phyloP scores from a whole-genome alignment of 23 tunicate species.

The Trididemnum clinides region DNA sequence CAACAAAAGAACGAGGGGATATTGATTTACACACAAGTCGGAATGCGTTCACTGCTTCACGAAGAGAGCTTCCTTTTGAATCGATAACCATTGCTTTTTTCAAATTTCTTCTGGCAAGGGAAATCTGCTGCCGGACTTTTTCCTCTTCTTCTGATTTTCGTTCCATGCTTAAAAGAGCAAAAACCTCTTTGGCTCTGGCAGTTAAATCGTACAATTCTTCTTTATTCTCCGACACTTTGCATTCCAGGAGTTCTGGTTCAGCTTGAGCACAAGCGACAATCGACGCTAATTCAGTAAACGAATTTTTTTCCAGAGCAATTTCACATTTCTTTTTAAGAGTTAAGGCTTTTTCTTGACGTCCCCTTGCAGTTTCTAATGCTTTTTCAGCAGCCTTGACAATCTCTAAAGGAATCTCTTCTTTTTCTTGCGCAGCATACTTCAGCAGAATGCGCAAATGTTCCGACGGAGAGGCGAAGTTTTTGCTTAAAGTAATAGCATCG shows the following conservation, averaged over 20 bases:
- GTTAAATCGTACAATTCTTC: background rate
- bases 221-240: background rate
- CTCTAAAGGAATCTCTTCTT: background rate
- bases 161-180: slow-evolving; percentile 21
- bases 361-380: background rate
- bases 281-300: slow-evolving; percentile 47
- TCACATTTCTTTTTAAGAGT: slow-evolving; percentile 27
- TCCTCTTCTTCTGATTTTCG: slow-evolving; percentile 32
- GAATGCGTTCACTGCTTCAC: slow-evolving; percentile 48
- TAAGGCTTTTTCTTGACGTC: slow-evolving; percentile 14
- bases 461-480: too few species aligned
- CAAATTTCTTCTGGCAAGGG: slow-evolving; percentile 39
- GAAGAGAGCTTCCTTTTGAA: background rate
- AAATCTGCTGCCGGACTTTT: background rate
- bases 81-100: slow-evolving; percentile 39
- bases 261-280: slow-evolving; percentile 50
- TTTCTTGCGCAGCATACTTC: background rate
- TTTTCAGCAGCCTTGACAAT: background rate
- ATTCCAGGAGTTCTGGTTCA: slow-evolving; percentile 30
- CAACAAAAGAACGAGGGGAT: background rate
- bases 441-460: background rate
- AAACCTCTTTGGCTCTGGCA: slow-evolving; percentile 33
- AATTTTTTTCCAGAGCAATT: slow-evolving; percentile 32
- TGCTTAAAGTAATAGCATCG: background rate
- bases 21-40: slow-evolving; percentile 36